Conservation (phyloP, 2,888 invertebrate species). For the Dromius quadrimaculatus region DNA sequence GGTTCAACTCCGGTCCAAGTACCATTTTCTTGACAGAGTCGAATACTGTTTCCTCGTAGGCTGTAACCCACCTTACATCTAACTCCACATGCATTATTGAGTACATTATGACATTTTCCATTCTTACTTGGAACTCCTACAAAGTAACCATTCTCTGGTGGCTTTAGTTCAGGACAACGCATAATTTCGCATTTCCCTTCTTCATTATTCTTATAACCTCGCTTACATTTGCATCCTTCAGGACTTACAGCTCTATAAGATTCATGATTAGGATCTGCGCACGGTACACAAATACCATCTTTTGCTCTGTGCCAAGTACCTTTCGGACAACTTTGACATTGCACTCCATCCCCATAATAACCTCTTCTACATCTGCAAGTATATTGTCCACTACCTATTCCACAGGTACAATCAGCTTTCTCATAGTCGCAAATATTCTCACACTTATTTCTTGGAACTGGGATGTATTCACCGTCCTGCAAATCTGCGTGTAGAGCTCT, state of each 20-base stretch:
- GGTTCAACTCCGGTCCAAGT: constrained; percentile 76
- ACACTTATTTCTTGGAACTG: constrained; percentile 65
- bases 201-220: constrained; percentile 69
- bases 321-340: constrained; percentile 58
- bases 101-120: constrained; percentile 72
- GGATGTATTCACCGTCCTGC: constrained; percentile 71
- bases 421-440: constrained; percentile 71
- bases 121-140: constrained; percentile 66
- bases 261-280: constrained; percentile 75
- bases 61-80: constrained; percentile 75
- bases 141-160: constrained; percentile 76
- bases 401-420: constrained; percentile 74
- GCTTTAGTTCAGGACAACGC: constrained; percentile 71
- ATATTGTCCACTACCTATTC: constrained; percentile 76
- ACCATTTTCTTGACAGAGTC: constrained; percentile 74
- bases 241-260: constrained; percentile 69
- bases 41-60: constrained; percentile 67
- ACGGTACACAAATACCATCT: constrained; percentile 65
- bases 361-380: constrained; percentile 76
- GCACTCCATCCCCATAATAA: constrained; percentile 73
- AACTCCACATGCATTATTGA: constrained; percentile 79
- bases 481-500: constrained; percentile 77
- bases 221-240: constrained; percentile 73
- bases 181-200: constrained; percentile 72
- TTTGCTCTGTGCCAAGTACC: constrained; percentile 36